Percentiles rank a stretch among this genome's conserved stretches.
Conservation (phyloP, 2,797 vertebrate genomes). For the Molothrus ater region DNA sequence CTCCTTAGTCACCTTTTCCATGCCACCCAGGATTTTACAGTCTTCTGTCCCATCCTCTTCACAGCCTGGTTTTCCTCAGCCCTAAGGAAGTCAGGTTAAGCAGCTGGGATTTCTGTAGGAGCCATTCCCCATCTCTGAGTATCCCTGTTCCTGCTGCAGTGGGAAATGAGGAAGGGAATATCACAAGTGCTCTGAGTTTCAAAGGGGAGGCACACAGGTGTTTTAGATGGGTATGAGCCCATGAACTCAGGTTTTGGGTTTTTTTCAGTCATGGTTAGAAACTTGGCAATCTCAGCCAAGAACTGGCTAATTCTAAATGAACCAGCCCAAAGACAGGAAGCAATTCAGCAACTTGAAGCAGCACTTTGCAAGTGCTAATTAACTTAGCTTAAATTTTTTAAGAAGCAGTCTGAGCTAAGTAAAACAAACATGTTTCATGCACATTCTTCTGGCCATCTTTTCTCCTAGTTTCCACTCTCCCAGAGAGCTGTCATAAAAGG, state of each 20-base stretch:
- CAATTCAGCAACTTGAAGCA: neutral
- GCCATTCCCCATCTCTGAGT: neutral
- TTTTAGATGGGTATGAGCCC: neutral
- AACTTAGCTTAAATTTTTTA: neutral
- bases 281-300: neutral
- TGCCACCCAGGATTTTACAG: neutral
- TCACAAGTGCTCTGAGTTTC: fast-evolving
- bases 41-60: neutral
- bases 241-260: neutral
- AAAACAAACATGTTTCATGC: constrained; percentile 39
- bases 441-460: constrained; percentile 43
- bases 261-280: neutral
- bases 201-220: neutral
- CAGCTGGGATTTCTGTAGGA: neutral
- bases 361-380: constrained; percentile 40
- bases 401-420: constrained; percentile 7
- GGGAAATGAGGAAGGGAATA: neutral
- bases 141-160: neutral
- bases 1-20: neutral
- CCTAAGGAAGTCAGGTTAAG: neutral
- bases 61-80: neutral
- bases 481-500: constrained; percentile 51
- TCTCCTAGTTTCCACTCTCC: constrained; percentile 24
- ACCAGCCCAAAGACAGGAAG: constrained; percentile 6
- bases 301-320: neutral